Evolutionary conservation across 2,797 vertebrate species (phyloP), one percentile per base, ranked within the genome.

Genomic region (Astyanax mexicanus): DNA sequence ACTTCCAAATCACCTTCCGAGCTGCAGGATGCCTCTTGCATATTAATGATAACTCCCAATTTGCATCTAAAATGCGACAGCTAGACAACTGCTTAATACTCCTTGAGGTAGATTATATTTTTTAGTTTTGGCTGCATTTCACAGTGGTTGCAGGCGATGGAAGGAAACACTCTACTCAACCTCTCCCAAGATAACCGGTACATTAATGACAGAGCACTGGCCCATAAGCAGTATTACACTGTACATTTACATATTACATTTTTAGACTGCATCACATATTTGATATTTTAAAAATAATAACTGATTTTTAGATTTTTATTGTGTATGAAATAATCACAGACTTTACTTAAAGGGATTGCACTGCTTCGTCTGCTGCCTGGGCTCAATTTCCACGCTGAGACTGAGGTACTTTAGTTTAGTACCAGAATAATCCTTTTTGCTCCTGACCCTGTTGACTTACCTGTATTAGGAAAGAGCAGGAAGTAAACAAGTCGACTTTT

Each of bases 1-100:
- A 90, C 88, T 87, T 89, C 88, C 83, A 88, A 90, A 91, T 89
- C 86, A 88, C 80, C 81, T 73, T 67, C 78, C 77, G 80, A 80
- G 82, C 90, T 85, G 86, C 88, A 84, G 83, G 79, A 84, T 86
- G 55, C 17, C 21, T 61, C 54, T n/a, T 21, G 55, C 88, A 89
- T 90, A 84, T 90, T 85, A 87, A 90, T 87, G 83, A 84, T 75
- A 84, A 80, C 80, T 82, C 87, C 86, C 81, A 82, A 86, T 86
- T 78, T 74, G 80, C 79, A 86, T 75, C 57, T 87, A 84, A 90
- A 89, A 89, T 80, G 83, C 76, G 52, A 83, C 84, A 90, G 8
- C 44, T 83, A 74, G 79, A 86, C 76, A 83, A 40, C 60, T 62
- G 37, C 11, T 40, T 21, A 11, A 62, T 12, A 54, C 52, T 27